phyloP scores from a whole-genome alignment of 2,113 vertebrate species.

The Physeter macrocephalus region DNA sequence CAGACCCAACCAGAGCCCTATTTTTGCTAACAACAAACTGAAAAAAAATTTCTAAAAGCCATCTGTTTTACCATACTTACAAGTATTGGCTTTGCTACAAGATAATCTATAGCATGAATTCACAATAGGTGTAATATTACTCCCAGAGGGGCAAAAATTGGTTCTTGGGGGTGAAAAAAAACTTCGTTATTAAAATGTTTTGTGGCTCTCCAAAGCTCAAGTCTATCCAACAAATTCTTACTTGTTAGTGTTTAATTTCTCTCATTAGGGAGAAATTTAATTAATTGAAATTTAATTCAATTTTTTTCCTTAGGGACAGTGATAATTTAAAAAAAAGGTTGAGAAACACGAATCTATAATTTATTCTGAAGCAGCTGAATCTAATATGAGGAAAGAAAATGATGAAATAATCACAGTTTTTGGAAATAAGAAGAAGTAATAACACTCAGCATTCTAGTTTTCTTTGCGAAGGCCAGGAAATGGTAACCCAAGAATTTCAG shows the following conservation, averaged over 20 bases:
- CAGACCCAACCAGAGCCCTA: neutral
- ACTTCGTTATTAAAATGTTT: neutral
- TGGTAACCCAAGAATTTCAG: neutral
- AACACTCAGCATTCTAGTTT: neutral
- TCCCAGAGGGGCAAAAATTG: neutral
- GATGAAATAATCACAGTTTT: neutral
- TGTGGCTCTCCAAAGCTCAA: neutral
- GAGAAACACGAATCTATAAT: neutral
- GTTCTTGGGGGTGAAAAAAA: neutral
- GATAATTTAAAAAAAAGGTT: neutral
- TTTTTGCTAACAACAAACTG: neutral
- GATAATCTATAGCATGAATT: neutral
- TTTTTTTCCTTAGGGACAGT: neutral
- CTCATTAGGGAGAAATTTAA: neutral
- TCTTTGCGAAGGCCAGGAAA: neutral
- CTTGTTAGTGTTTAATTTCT: neutral
- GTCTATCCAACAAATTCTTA: neutral
- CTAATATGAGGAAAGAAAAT: conserved; percentile 2
- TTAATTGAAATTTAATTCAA: neutral
- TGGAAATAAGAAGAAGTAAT: neutral
- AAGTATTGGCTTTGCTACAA: neutral
- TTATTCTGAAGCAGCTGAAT: conserved; percentile 21
- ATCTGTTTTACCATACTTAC: neutral
- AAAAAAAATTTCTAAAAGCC: neutral
- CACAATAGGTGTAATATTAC: neutral